Evolutionary conservation across 2,888 invertebrate species (phyloP).

Genomic region (Corbicula japonica): DNA sequence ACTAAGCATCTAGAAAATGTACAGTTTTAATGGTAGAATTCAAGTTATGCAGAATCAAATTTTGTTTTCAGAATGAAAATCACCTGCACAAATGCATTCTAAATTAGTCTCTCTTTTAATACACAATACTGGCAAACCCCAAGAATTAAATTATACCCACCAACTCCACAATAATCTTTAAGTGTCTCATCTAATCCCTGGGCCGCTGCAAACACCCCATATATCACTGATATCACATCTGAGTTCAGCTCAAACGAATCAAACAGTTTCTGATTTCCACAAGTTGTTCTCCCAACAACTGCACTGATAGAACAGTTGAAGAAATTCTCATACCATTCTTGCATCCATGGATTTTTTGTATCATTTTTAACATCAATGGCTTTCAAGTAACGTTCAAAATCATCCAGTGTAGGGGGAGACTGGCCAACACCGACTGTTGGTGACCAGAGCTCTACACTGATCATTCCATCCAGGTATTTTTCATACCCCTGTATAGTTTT

Average conservation of each 20-base stretch:
- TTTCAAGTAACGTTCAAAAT: slow-evolving; percentile 51
- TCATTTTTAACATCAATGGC: slow-evolving; percentile 68
- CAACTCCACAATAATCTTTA: slow-evolving; percentile 75
- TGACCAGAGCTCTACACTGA: slow-evolving; percentile 67
- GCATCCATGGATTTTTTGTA: slow-evolving; percentile 82
- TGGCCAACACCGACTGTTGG: slow-evolving; percentile 19
- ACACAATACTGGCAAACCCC: too few species aligned
- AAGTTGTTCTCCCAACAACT: slow-evolving; percentile 40
- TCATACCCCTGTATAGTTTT: slow-evolving; percentile 73
- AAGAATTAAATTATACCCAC: slow-evolving; percentile 35
- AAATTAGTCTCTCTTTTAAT: too few species aligned
- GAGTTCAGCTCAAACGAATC: slow-evolving; percentile 61
- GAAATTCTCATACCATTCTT: slow-evolving; percentile 79
- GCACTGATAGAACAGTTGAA: slow-evolving; percentile 77
- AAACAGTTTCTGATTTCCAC: slow-evolving; percentile 56
- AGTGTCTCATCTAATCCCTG: slow-evolving; percentile 77
- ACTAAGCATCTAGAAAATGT: too few species aligned
- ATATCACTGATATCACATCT: slow-evolving; percentile 74
- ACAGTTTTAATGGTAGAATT: too few species aligned
- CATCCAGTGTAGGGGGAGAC: slow-evolving; percentile 37
- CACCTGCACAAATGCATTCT: background rate
- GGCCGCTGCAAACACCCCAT: slow-evolving; percentile 80
- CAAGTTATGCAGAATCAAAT: too few species aligned
- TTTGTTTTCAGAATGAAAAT: background rate
- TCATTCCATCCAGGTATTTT: slow-evolving; percentile 73